A percentile compares a stretch with the other conserved stretches of the same genome.
These are phyloP conservation scores for Mesembrinibis cayennensis DNA, from an alignment of 2,113 vertebrate genomes.

Conservation along the genomic window DNA sequence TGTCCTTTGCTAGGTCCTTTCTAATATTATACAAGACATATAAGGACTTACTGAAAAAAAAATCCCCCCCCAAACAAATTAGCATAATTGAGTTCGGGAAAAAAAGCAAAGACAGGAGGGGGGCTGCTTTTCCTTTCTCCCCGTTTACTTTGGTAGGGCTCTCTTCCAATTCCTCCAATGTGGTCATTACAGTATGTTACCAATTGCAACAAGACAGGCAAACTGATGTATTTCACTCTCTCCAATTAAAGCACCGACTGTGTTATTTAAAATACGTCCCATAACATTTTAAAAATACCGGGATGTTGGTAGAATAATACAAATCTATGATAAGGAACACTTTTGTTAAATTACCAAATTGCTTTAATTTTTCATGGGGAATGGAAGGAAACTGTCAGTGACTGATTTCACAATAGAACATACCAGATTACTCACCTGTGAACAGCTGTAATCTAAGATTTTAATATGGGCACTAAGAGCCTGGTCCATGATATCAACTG, in stretches of 20 bases:
- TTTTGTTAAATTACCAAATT: background rate
- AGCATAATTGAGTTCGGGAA: background rate
- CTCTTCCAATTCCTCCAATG: background rate
- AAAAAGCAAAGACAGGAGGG: background rate
- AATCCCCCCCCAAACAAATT: background rate
- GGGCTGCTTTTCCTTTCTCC: background rate
- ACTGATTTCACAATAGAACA: background rate
- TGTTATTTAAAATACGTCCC: background rate
- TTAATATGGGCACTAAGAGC: conserved; percentile 99
- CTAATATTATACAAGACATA: background rate
- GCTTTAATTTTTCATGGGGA: background rate
- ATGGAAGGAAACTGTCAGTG: background rate
- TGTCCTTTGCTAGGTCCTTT: background rate
- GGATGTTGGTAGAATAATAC: background rate
- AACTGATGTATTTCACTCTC: background rate
- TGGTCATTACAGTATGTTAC: background rate
- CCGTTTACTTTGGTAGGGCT: background rate
- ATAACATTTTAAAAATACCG: background rate
- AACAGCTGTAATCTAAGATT: conserved; percentile 99
- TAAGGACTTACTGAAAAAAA: background rate
- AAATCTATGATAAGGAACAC: background rate
- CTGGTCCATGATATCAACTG: conserved; percentile 99
- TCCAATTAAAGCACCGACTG: background rate
- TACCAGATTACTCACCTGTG: conserved; percentile 81
- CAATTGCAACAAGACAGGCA: background rate